Evolutionary conservation across 2,797 vertebrate genomes (phyloP), one percentile per base, ranked within the genome.

Genomic region (Spea hammondii): DNA sequence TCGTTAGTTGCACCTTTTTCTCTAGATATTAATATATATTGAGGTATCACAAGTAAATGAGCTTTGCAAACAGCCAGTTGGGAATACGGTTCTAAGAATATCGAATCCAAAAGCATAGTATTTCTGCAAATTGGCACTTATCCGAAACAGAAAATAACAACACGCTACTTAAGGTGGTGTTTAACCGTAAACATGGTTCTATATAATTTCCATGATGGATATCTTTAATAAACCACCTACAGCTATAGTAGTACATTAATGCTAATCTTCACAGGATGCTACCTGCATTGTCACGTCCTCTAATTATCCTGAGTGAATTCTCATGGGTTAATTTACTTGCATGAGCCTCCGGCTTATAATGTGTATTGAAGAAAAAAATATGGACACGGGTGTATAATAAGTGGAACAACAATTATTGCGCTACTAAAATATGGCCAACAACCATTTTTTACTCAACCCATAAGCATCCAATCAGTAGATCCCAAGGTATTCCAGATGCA

Each of bases 391-490:
- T 17, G 14, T 17, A 62, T 17, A 62, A 62, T 5, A 62, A 62
- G 59, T n/a, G 32, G 59, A 62, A 62, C 59, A 62, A 62, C 59
- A 62, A 62, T 62, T 62, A 62, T 62, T 62, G 59, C 59, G 32
- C 59, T 17, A 6, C n/a, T 17, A 62, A 62, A 62, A 62, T 62
- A 32, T 32, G 59, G 59, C 32, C 59, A 62, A 62, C 14, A 32
- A 62, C 59, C 32, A 32, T 32, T 32, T 32, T 32, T 32, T 32
- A 32, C 32, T 2, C 32, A 32, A 2, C 32, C 32, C 32, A 32
- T 32, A 3, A 32, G 32, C 32, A 32, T 32, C 32, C 32, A 2
- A 3, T 54, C 11, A 54, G 4, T 54, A 12, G 51, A 54, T 54
- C 11, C 51, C 51, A 7, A 54, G 51, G 51, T 32, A 32, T 32